Conservation (phyloP, 2,113 vertebrate species). For the Tragulus kanchil region DNA sequence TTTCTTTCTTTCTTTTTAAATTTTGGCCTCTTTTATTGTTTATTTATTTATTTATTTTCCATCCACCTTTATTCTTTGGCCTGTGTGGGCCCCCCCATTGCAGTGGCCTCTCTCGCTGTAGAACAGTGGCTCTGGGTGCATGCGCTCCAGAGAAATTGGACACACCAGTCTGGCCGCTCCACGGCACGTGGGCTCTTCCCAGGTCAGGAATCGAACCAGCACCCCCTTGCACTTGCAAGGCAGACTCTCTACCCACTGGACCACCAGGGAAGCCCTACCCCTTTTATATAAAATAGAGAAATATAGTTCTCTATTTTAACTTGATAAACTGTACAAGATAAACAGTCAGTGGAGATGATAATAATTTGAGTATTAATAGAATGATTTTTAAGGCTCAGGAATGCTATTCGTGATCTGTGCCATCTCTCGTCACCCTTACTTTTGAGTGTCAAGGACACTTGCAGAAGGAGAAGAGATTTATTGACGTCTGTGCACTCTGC, state of each 20-base stretch:
- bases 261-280: too few relatives aligned
- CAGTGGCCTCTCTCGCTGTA: too few relatives aligned
- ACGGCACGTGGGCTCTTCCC: too few relatives aligned
- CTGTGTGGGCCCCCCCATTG: too few relatives aligned
- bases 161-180: too few relatives aligned
- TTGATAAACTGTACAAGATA: background rate
- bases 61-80: too few relatives aligned
- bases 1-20: background rate
- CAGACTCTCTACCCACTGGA: too few relatives aligned
- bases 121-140: too few relatives aligned
- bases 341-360: background rate
- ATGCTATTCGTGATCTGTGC: background rate
- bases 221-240: too few relatives aligned
- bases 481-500: conserved; percentile 30
- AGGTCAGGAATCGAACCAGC: too few relatives aligned
- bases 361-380: background rate
- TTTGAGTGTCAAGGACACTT: background rate
- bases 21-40: background rate
- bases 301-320: background rate
- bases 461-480: background rate
- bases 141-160: too few relatives aligned
- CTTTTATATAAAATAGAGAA: background rate
- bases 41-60: too few relatives aligned
- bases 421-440: background rate
- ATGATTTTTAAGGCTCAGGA: conserved; percentile 40